A percentile compares a stretch with the other conserved stretches of the same genome.
phyloP scores from a whole-genome alignment of 2,888 invertebrate species.

The Norana najaformis region DNA sequence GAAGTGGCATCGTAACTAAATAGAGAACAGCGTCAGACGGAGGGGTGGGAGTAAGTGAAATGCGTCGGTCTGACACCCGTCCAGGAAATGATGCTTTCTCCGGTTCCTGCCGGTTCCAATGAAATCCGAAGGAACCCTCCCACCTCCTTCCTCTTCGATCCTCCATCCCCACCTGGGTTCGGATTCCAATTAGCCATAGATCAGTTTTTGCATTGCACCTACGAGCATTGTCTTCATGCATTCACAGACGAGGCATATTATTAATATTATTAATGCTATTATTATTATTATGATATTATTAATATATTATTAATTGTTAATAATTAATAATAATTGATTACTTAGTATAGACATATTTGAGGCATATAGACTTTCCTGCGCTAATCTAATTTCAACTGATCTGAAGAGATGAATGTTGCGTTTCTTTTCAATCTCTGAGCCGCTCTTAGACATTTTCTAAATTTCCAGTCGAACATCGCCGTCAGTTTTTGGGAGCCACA shows the following conservation, averaged over 20 bases:
- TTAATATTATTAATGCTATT: background rate
- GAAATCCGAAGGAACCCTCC: background rate
- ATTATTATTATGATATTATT: no score
- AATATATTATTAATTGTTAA: no score
- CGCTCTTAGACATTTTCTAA: no score
- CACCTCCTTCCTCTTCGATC: background rate
- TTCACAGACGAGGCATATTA: background rate
- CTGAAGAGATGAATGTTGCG: no score
- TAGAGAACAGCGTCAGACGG: background rate
- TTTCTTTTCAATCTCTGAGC: no score
- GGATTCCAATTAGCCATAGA: background rate
- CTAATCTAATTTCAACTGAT: no score
- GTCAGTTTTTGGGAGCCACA: no score
- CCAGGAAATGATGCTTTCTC: slow-evolving; percentile 7
- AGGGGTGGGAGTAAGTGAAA: background rate
- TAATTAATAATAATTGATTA: no score
- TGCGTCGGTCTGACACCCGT: background rate
- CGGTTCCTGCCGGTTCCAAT: slow-evolving; percentile 28
- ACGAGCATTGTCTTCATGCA: no score
- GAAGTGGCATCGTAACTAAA: background rate
- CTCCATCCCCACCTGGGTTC: background rate
- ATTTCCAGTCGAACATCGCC: no score
- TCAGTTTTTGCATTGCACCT: background rate
- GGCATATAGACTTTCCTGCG: no score
- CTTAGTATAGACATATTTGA: no score